A percentile compares a stretch with the other conserved stretches of the same genome.
Conservation (phyloP, 2,113 vertebrate genomes). For the Rallus limicola region DNA sequence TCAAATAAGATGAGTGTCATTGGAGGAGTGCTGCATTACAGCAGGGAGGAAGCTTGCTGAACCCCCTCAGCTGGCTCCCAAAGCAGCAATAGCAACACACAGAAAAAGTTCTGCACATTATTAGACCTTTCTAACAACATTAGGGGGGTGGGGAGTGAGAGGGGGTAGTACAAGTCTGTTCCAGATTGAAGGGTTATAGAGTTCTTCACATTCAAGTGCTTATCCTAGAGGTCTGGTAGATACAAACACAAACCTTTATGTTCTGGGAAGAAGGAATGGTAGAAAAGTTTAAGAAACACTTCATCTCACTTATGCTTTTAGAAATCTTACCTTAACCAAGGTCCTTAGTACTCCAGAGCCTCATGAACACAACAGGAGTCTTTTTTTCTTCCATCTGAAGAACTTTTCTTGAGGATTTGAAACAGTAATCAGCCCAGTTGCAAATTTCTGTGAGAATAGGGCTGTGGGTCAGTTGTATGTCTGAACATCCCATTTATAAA, state of each 20-base stretch:
- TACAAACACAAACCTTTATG: not conserved
- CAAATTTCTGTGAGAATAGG: not conserved
- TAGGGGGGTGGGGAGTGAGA: not conserved
- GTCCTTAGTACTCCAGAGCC: not conserved
- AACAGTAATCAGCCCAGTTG: not conserved
- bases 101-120: not conserved
- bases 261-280: not conserved
- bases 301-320: not conserved
- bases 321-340: not conserved
- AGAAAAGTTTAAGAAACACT: not conserved
- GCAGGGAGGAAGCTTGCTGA: not conserved
- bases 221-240: not conserved
- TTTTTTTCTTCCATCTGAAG: not conserved
- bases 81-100: not conserved
- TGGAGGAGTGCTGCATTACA: fast-evolving
- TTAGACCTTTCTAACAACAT: not conserved
- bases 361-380: not conserved
- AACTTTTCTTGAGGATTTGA: not conserved
- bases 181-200: not conserved
- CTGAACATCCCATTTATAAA: not conserved
- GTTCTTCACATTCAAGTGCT: not conserved
- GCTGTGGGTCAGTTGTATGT: not conserved
- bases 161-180: not conserved
- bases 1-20: not conserved
- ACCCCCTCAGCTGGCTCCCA: not conserved